Evolutionary conservation across 2,888 invertebrate species (phyloP), one percentile per base, ranked within the genome.

Genomic region (Carpatolechia fugitivella): DNA sequence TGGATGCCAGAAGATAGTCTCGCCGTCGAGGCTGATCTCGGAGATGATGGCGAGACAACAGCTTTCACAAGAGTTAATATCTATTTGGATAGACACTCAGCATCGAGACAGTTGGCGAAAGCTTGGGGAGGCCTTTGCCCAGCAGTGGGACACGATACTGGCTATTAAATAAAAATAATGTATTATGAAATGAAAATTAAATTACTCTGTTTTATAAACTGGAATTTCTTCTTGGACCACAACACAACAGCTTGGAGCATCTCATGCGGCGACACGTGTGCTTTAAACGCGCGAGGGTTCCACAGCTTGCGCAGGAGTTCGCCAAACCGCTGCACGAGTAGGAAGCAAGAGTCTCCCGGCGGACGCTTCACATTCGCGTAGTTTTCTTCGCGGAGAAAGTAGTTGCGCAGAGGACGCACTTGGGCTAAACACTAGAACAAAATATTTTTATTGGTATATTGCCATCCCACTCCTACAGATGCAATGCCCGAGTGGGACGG

Each of bases 191-290:
- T n/a, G n/a, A n/a, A n/a, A n/a, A n/a, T n/a, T n/a, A n/a, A n/a
- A n/a, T 78, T 76, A 95, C 97, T 98, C 91, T 99, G 99, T 73
- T 98, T 95, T 1, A 98, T 99, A 76, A 99, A 99, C 85, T 99
- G 99, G 79, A 99, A 99, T 64, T 94, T 93, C 79, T 99, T 98
- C 82, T 96, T 96, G 74, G 99, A 97, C 96, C 98, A 98, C 60
- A 99, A 89, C 3, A 99, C 98, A 20, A 99, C 97, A 47, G 99
- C 98, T 76, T 99, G 99, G 20, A 99, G 90, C 99, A 99, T 99
- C 92, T 99, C 99, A 78, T 99, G 99, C 0, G 99, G 99, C 16
- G 98, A 99, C 0, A 99, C 99, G 75, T 99, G 99, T 0, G 99
- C 97, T 85, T 99, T 99, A 79, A 99, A 99, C 73, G 99, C 99